A percentile compares a stretch with the other conserved stretches of the same genome.
These are phyloP conservation scores for Charanyca ferruginea DNA, from an alignment of 2,888 invertebrate genomes.

Conservation along the genomic window DNA sequence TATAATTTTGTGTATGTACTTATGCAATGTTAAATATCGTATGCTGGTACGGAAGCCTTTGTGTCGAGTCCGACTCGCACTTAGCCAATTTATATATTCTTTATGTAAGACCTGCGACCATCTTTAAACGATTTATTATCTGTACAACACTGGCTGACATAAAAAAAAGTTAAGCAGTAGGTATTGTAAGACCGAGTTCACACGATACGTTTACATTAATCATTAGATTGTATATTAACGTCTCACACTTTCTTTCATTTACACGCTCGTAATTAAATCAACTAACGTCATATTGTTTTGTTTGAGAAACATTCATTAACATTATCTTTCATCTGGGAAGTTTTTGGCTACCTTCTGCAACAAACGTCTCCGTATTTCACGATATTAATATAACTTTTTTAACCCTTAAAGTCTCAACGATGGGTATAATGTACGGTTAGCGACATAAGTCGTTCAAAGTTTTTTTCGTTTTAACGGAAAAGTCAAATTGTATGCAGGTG, in stretches of 20 bases:
- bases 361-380: not conserved
- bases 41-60: no score
- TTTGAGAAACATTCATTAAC: slow-evolving; percentile 40
- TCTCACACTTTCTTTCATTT: slow-evolving; percentile 74
- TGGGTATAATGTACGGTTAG: no score
- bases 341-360: slow-evolving; percentile 7
- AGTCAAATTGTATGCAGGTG: no score
- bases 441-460: no score
- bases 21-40: no score
- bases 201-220: slow-evolving; percentile 62
- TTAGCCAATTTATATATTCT: no score
- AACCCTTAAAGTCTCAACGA: no score
- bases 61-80: no score
- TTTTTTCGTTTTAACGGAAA: no score
- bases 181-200: slow-evolving; percentile 46
- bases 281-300: slow-evolving; percentile 57
- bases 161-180: slow-evolving; percentile 37
- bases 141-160: slow-evolving; percentile 30
- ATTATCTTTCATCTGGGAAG: slow-evolving; percentile 44
- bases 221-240: slow-evolving; percentile 61
- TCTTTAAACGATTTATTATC: slow-evolving; percentile 21
- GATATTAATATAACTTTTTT: not conserved
- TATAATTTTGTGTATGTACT: no score
- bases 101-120: not conserved
- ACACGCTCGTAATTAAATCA: slow-evolving; percentile 62